Conservation (phyloP, 1,140 invertebrate species). For the Calycopis cecrops region DNA sequence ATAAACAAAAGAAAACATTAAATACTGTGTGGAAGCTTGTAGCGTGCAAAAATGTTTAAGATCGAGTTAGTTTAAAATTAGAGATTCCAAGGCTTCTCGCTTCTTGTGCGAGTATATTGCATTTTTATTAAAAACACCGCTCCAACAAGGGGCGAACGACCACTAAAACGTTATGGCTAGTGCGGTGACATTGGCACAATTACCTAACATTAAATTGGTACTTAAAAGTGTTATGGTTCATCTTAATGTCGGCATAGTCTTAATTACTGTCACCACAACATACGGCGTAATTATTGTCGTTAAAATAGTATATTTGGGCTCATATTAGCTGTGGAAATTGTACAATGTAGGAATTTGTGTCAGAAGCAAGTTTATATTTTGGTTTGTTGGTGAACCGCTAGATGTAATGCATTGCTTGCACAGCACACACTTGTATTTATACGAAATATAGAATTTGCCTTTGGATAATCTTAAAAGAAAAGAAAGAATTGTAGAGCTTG, state of each 20-base stretch:
- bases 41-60: conserved; percentile 34
- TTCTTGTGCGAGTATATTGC: conserved; percentile 60
- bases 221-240: conserved; percentile 23
- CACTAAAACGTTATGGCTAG: conserved; percentile 71
- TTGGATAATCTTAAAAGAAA: no score
- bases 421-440: no score
- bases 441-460: no score
- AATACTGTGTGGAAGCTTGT: background rate
- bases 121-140: conserved; percentile 70
- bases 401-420: no score
- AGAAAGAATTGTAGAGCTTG: no score
- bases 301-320: no score
- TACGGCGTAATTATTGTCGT: no score
- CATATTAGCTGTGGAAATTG: no score
- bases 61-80: conserved; percentile 63
- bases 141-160: conserved; percentile 63
- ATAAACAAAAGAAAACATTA: background rate
- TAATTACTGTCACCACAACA: conserved; percentile 1
- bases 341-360: no score
- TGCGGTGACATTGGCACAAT: conserved; percentile 66
- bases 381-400: no score
- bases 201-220: conserved; percentile 70
- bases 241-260: conserved; percentile 27
- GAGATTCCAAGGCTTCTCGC: conserved; percentile 53
- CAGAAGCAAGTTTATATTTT: no score